Evolutionary conservation across 2,888 invertebrate genomes (phyloP).

Genomic region (Philopedon plagiatum): DNA sequence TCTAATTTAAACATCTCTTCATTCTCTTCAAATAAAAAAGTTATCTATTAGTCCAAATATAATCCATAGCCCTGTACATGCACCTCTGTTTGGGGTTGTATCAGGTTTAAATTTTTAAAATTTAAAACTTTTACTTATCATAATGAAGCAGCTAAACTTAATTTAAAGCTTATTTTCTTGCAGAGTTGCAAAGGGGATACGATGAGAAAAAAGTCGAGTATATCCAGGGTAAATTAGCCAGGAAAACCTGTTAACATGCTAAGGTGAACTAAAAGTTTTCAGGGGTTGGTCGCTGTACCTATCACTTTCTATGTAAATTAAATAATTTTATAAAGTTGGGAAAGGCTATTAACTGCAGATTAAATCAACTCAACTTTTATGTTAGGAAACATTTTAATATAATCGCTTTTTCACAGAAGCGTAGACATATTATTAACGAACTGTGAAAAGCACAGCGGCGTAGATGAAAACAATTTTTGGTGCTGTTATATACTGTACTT

Average conservation of each 20-base stretch:
- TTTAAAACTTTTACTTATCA: slow-evolving; percentile 63
- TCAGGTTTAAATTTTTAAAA: slow-evolving; percentile 56
- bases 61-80: slow-evolving; percentile 6
- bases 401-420: too few relatives aligned
- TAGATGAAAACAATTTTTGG: too few relatives aligned
- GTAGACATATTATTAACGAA: too few relatives aligned
- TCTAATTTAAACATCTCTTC: too few relatives aligned
- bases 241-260: slow-evolving; percentile 37
- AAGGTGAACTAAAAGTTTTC: slow-evolving; percentile 64
- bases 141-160: slow-evolving; percentile 65
- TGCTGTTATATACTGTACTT: too few relatives aligned
- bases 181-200: slow-evolving; percentile 10
- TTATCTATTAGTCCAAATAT: too few relatives aligned
- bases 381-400: too few relatives aligned
- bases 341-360: background rate
- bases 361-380: too few relatives aligned
- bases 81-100: slow-evolving; percentile 10
- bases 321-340: slow-evolving; percentile 59
- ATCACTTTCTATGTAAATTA: slow-evolving; percentile 69
- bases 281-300: slow-evolving; percentile 61
- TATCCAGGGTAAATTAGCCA: slow-evolving; percentile 20
- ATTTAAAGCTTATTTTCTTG: slow-evolving; percentile 63
- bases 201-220: slow-evolving; percentile 61
- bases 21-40: too few relatives aligned
- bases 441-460: too few relatives aligned